A percentile compares a stretch with the other conserved stretches of the same genome.
Evolutionary conservation across 2,113 vertebrate genomes (phyloP).

Genomic region (Burhinus bistriatus): DNA sequence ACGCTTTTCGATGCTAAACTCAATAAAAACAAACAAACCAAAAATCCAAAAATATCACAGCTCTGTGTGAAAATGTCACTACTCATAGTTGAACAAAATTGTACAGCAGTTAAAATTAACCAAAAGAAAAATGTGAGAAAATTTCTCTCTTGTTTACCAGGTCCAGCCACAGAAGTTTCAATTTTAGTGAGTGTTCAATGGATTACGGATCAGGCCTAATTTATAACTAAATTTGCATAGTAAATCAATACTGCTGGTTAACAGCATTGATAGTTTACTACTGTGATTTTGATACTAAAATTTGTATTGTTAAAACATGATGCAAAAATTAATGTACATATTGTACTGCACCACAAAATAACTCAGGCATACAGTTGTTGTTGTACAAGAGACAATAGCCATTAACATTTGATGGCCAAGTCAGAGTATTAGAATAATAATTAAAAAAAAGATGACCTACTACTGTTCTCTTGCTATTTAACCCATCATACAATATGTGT

Average conservation of each 20-base stretch:
- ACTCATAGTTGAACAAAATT: neutral
- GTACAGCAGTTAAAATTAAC: neutral
- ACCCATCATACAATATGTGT: constrained; percentile 25
- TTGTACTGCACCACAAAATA: constrained; percentile 56
- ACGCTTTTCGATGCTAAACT: neutral
- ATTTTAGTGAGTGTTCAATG: neutral
- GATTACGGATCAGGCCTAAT: neutral
- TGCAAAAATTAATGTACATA: constrained; percentile 34
- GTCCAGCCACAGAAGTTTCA: neutral
- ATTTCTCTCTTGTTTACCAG: neutral
- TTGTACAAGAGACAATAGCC: constrained; percentile 57
- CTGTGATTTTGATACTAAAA: constrained; percentile 60
- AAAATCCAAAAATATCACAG: neutral
- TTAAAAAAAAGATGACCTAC: constrained; percentile 11
- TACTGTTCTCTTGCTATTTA: constrained; percentile 59
- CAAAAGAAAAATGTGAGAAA: neutral
- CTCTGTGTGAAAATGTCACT: neutral
- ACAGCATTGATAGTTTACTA: constrained; percentile 41
- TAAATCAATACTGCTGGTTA: constrained; percentile 43
- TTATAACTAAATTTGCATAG: neutral
- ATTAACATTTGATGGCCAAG: constrained; percentile 65
- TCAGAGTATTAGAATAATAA: constrained; percentile 34
- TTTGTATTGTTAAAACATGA: constrained; percentile 48
- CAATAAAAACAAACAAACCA: neutral
- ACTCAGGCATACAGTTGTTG: constrained; percentile 54